Base-by-base conservation (phyloP, 2,888 invertebrate genomes). In the Heteromurus nitidus region DNA sequence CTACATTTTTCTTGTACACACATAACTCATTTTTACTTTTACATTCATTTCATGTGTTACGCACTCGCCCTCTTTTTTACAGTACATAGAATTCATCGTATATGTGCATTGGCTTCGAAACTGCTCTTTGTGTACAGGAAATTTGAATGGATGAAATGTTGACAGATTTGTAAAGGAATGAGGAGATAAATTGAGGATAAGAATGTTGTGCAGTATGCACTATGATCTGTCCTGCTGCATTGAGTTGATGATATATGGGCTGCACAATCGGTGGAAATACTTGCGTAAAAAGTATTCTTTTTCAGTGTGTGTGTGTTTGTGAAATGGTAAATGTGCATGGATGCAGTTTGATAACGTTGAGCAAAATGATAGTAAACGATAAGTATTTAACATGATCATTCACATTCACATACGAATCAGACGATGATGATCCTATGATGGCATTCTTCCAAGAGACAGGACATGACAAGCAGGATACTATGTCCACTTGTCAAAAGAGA, bases 131-230 rank as follows among this genome's bases (percentile, higher is more conserved):
- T 24, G 22, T 16, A 26, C 3, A 72, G 64, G 22, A 31, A 62
- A 65, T 60, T 76, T 60, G 44, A 44, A 68, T 68, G 76, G 55
- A 76, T 68, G 76, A 76, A 68, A 76, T 76, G 68, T 76, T 67
- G 68, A 76, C 74, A 75, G 74, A 75, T 75, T 75, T 75, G 74
- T 75, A 75, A 65, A 65, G 65, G 55, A 65, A 65, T 30, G 47
- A n/a, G n/a, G 50, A 53, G 74, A 75, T 75, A 75, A 75, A 75
- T 73, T 60, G 65, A 53, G 36, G 20, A 16, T 31, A 24, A 36
- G 36, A 36, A 13, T n/a, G 47, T 64, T 42, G 42, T 62, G 36
- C 3, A n/a, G 11, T n/a, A 16, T 47, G 64, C 42, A 36, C 22
- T 42, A 44, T 44, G 72, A 64, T 73, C 13, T 36, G 22, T n/a